Base-by-base conservation (phyloP, 2,888 invertebrate species). In the Cepaea hortensis region DNA sequence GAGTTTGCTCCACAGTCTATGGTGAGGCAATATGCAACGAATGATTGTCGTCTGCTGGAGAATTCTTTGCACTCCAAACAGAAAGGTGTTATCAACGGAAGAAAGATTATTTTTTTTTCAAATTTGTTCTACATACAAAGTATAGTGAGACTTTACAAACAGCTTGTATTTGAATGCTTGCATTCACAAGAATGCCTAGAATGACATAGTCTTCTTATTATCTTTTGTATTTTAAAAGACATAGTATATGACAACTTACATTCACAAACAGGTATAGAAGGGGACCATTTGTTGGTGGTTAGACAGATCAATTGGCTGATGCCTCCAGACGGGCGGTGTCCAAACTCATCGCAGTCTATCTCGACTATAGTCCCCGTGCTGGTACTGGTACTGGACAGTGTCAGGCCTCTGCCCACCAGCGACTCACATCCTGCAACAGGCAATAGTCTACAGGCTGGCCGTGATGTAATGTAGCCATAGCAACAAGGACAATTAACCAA, bases 301-400 rank as follows among this genome's bases (percentile, higher is more conserved):
- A 87, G 83, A 70, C 89, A 90, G 7, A 48, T 81, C 15, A 89
- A 70, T 9, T 70, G 62, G 61, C 55, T 61, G 20, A 86, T 86
- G 18, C 84, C 87, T 18, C 85, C 86, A 20, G 88, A 87, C 48
- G 89, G 84, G 3, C 89, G 87, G 61, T 89, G 87, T 15, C 89
- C 89, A 70, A 90, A 90, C 5, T 84, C 86, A 50, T 84, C 65
- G 77, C 89, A 90, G 72, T 79, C 80, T 65, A 90, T 20, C 3
- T 77, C 70, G 61, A 90, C 87, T 15, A 70, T 46, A 0, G 88
- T 46, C 13, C 89, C 87, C 0, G n/a, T 48, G 0, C 86, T 87
- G 46, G 20, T 68, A 85, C 87, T 88, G n/a, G 79, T 79, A 48
- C 85, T 87, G 75, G 88, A 88, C 84, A 88, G 81, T 11, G 68